A percentile compares a stretch with the other conserved stretches of the same genome.
These are phyloP conservation scores for Panzeria rudis DNA, from an alignment of 2,888 invertebrate species.

Conservation along the genomic window DNA sequence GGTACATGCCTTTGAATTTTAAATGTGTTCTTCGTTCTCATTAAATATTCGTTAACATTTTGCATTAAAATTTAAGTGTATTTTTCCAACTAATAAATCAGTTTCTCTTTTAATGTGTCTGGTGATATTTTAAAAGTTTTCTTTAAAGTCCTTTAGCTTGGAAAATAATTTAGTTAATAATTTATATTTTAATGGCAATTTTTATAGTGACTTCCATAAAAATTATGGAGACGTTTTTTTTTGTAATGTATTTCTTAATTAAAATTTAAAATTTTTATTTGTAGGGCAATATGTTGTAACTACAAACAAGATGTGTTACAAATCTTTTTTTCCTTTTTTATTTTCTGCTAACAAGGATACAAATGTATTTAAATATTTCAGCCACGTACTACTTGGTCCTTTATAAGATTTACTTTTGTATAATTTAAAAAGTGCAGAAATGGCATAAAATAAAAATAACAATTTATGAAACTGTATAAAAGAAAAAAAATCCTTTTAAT, in stretches of 20 bases:
- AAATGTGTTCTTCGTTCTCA: conserved; percentile 1
- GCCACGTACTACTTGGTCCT: neutral
- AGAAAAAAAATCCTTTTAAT: conserved; percentile 9
- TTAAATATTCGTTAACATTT: conserved; percentile 4
- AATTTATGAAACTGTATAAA: conserved; percentile 17
- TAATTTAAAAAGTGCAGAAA: neutral
- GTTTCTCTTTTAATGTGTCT: neutral
- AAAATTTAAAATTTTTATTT: neutral
- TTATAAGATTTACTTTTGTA: neutral
- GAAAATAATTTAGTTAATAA: neutral
- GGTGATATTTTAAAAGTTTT: neutral
- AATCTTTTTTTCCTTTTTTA: neutral
- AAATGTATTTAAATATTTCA: neutral
- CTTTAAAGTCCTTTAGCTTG: neutral
- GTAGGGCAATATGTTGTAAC: neutral
- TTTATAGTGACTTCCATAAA: neutral
- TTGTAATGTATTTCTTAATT: neutral
- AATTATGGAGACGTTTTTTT: neutral
- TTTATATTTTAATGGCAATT: too few species aligned
- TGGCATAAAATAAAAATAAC: conserved; percentile 12
- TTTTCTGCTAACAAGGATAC: neutral
- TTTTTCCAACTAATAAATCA: conserved; percentile 1
- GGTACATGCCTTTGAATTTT: neutral
- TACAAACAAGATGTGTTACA: neutral
- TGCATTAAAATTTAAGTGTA: conserved; percentile 2